A percentile compares a stretch with the other conserved stretches of the same genome.
Evolutionary conservation across 1,140 invertebrate genomes (phyloP).

Genomic region (Ceratoteleas bidentatus): DNA sequence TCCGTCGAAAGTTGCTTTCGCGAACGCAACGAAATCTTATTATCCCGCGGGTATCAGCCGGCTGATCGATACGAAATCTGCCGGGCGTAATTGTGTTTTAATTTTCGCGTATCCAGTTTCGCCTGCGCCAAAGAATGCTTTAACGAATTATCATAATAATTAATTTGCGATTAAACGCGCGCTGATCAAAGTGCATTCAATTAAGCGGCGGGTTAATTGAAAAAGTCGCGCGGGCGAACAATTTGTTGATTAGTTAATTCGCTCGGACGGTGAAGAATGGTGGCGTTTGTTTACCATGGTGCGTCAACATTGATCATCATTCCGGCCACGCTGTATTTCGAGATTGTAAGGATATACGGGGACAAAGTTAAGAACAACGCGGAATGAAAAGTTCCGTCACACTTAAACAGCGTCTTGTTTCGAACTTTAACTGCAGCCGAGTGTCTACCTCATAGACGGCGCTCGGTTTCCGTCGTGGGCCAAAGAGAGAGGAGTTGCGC

Average conservation of each 20-base stretch:
- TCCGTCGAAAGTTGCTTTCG: conserved; percentile 27
- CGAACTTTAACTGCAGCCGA: conserved; percentile 25
- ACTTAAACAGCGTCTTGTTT: conserved; percentile 23
- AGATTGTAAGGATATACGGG: conserved; percentile 8
- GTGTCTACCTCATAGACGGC: conserved; percentile 8
- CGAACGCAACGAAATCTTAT: conserved; percentile 36
- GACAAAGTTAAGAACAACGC: conserved; percentile 16
- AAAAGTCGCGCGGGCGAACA: no score
- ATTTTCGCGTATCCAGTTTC: no score
- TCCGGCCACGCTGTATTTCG: neutral
- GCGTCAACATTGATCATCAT: neutral
- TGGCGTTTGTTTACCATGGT: neutral
- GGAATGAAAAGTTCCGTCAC: conserved; percentile 26
- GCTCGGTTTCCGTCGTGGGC: conserved; percentile 3
- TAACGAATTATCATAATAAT: no score
- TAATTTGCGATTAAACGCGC: no score
- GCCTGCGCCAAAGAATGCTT: no score
- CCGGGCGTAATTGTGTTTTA: no score
- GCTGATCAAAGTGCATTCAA: no score
- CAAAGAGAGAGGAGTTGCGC: neutral
- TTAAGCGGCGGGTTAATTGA: no score
- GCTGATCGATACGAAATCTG: no score
- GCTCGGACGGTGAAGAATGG: no score
- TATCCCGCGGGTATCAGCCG: conserved; percentile 3
- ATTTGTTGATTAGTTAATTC: no score